These are phyloP conservation scores for Ypsolopha scabrella DNA, from an alignment of 2,888 invertebrate genomes.

Conservation along the genomic window DNA sequence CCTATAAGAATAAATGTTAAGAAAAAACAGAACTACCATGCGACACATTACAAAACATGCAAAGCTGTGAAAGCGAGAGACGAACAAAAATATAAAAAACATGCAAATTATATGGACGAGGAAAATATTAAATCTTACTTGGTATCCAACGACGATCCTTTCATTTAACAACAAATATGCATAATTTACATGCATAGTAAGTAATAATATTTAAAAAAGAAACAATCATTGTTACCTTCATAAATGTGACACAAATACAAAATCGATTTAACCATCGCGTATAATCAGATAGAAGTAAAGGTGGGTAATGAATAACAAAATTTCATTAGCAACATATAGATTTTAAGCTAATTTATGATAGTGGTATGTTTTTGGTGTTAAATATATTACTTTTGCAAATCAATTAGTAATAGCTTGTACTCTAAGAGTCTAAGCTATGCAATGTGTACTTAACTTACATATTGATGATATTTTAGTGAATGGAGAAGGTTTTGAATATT, in stretches of 20 bases:
- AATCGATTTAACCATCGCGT: too few relatives aligned
- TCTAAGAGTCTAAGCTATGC: slow-evolving; percentile 47
- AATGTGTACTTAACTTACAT: slow-evolving; percentile 14
- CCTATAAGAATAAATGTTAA: slow-evolving; percentile 18
- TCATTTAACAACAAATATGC: slow-evolving; percentile 35
- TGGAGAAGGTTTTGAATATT: neutral
- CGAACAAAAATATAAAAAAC: slow-evolving; percentile 22
- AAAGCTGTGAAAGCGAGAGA: slow-evolving; percentile 41
- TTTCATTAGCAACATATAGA: slow-evolving; percentile 57
- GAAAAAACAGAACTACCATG: slow-evolving; percentile 39
- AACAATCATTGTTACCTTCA: too few relatives aligned
- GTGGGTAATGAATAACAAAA: slow-evolving; percentile 13
- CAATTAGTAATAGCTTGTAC: slow-evolving; percentile 62
- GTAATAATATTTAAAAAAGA: neutral
- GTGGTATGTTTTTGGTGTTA: slow-evolving; percentile 34
- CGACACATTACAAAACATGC: slow-evolving; percentile 47
- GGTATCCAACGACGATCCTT: slow-evolving; percentile 67
- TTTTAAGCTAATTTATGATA: slow-evolving; percentile 46
- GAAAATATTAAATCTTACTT: slow-evolving; percentile 58
- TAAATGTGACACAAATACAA: too few relatives aligned
- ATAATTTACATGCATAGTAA: slow-evolving; percentile 37
- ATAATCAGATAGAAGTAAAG: too few relatives aligned
- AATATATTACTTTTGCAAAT: slow-evolving; percentile 55
- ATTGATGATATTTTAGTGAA: neutral
- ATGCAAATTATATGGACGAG: slow-evolving; percentile 40